phyloP scores from a whole-genome alignment of 2,797 vertebrate species.

The Bucorvus abyssinicus region DNA sequence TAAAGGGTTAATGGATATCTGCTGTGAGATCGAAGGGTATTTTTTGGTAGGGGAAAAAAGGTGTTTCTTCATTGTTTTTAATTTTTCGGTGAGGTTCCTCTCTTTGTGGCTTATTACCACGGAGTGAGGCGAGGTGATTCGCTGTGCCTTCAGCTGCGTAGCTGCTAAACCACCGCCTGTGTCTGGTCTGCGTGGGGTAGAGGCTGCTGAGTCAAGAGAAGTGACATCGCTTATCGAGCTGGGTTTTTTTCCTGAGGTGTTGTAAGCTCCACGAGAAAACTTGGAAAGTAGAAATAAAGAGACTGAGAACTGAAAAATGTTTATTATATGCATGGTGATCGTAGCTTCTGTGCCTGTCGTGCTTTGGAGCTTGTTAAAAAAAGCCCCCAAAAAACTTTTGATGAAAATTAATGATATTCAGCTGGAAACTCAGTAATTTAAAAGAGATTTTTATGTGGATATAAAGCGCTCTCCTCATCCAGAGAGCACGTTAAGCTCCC shows the following conservation, averaged over 20 bases:
- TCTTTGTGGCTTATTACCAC: not conserved
- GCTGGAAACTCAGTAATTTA: not conserved
- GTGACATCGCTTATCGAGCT: accelerated
- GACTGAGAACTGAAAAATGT: not conserved
- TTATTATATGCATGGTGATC: accelerated
- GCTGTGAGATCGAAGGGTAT: not conserved
- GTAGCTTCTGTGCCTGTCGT: not conserved
- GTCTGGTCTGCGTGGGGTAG: not conserved
- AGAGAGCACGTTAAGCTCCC: accelerated
- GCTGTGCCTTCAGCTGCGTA: not conserved
- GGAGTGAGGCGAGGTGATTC: not conserved
- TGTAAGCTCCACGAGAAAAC: not conserved
- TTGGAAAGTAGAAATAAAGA: not conserved
- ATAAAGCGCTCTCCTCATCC: not conserved
- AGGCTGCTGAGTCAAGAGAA: not conserved
- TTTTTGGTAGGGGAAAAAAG: not conserved
- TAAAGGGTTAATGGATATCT: not conserved
- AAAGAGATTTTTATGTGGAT: not conserved
- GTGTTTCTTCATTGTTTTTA: not conserved
- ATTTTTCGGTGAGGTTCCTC: not conserved
- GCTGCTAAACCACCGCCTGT: not conserved
- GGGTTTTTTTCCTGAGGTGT: accelerated
- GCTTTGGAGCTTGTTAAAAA: not conserved
- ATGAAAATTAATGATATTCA: not conserved
- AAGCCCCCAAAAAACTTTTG: not conserved